Conservation (phyloP, 2,888 invertebrate species). For the Laothoe populi region DNA sequence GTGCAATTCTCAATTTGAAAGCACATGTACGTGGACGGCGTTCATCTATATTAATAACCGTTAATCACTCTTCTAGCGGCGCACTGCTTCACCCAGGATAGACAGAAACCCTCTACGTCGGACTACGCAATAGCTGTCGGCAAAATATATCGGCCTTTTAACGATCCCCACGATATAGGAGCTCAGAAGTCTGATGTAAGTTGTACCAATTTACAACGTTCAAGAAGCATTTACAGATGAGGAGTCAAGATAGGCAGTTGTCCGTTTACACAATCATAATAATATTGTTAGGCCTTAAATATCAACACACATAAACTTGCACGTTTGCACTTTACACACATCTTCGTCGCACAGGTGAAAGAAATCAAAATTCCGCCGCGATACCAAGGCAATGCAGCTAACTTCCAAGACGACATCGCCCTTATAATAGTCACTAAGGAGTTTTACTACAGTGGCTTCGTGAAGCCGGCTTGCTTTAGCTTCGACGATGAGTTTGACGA, state of each 20-base stretch:
- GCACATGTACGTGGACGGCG: no score
- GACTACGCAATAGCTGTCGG: constrained; percentile 53
- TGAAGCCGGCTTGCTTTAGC: not conserved
- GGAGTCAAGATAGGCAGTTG: no score
- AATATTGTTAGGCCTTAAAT: no score
- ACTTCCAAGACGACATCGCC: constrained; percentile 85
- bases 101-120: constrained; percentile 39
- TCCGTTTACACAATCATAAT: no score
- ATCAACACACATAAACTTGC: no score
- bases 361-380: constrained; percentile 67
- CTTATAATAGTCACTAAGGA: constrained; percentile 61
- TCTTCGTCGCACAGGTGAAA: constrained; percentile 57
- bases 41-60: not conserved
- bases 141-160: constrained; percentile 54
- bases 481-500: not conserved
- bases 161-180: constrained; percentile 41
- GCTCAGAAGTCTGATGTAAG: constrained; percentile 54
- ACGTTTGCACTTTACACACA: no score
- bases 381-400: constrained; percentile 76
- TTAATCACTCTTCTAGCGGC: constrained; percentile 48
- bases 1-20: no score
- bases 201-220: not conserved
- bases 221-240: no score
- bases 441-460: not conserved
- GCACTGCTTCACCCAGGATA: constrained; percentile 58